phyloP scores from a whole-genome alignment of 2,888 invertebrate genomes.

The Tineola bisselliella region DNA sequence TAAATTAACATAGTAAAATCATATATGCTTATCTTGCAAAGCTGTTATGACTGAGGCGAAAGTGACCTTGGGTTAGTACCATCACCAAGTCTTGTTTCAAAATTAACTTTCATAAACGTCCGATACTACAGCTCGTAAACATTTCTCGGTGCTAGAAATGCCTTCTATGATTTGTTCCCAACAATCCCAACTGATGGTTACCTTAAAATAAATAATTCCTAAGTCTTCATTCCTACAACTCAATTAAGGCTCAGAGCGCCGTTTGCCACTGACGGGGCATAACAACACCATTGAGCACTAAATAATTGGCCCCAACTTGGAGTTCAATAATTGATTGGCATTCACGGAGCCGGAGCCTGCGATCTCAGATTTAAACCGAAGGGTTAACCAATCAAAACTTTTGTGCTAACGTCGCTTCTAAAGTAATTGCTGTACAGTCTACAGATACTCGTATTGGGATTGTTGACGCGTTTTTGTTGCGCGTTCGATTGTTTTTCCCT shows the following conservation, averaged over 20 bases:
- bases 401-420: neutral
- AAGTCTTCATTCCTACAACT: conserved; percentile 9
- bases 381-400: conserved; percentile 9
- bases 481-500: neutral
- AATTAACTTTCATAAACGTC: no score
- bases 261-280: conserved; percentile 20
- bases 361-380: neutral
- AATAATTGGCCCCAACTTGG: conserved; percentile 41
- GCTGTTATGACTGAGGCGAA: no score
- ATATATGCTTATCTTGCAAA: no score
- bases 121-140: no score
- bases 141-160: no score
- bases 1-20: no score
- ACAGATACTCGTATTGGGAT: neutral
- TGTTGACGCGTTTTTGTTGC: neutral
- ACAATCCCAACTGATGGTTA: neutral
- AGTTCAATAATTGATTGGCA: conserved; percentile 13
- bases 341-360: neutral
- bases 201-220: conserved; percentile 11
- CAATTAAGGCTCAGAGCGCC: conserved; percentile 8
- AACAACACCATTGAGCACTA: conserved; percentile 53
- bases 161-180: no score
- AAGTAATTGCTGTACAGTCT: neutral
- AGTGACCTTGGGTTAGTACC: no score
- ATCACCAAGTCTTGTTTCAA: no score